phyloP scores from a whole-genome alignment of 1,140 invertebrate genomes.

The Drosophila arawakana region DNA sequence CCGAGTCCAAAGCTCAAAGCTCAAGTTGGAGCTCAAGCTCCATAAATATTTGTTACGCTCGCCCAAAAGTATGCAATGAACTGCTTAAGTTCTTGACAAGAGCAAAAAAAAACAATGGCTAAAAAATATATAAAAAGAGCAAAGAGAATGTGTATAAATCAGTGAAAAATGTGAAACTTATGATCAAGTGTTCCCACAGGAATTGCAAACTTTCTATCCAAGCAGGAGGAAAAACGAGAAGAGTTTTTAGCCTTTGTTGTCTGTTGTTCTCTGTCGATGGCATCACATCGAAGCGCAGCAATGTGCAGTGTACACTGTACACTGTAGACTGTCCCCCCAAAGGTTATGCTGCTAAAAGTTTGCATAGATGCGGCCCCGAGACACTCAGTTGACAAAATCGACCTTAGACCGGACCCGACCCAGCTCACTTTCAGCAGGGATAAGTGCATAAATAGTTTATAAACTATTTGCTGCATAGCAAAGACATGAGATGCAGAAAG shows the following conservation, averaged over 20 bases:
- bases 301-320: conserved; percentile 58
- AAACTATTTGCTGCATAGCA: conserved; percentile 61
- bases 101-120: conserved; percentile 20
- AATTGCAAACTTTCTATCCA: conserved; percentile 75
- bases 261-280: conserved; percentile 72
- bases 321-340: conserved; percentile 22
- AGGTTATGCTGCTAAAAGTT: conserved; percentile 58
- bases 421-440: conserved; percentile 22
- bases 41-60: conserved; percentile 59
- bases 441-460: conserved; percentile 76
- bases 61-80: conserved; percentile 48
- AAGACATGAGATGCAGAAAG: not conserved
- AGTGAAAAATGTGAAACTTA: conserved; percentile 79
- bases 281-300: conserved; percentile 69
- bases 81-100: conserved; percentile 28
- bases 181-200: conserved; percentile 83
- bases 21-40: conserved; percentile 30
- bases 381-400: conserved; percentile 65
- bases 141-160: conserved; percentile 54
- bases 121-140: not conserved
- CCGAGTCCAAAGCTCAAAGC: conserved; percentile 11
- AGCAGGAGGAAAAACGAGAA: not conserved
- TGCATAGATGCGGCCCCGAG: conserved; percentile 56
- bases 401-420: conserved; percentile 36
- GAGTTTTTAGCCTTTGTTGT: conserved; percentile 60